phyloP scores from a whole-genome alignment of 2,888 invertebrate genomes.

The Callyntrura guangdongensis region DNA sequence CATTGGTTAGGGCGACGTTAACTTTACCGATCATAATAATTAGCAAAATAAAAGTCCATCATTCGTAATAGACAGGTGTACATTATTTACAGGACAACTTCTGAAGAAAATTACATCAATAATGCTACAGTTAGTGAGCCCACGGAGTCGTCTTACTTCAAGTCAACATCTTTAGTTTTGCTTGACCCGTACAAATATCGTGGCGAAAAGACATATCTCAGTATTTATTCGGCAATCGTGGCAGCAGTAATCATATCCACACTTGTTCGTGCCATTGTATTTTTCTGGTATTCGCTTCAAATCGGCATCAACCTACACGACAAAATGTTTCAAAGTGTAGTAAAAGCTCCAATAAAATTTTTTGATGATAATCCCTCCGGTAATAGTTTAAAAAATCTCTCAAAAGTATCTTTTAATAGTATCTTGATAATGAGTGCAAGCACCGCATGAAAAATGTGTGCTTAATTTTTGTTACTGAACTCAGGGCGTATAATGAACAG shows the following conservation, averaged over 20 bases:
- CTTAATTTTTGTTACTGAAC: slow-evolving; percentile 61
- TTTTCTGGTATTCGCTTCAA: slow-evolving; percentile 86
- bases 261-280: slow-evolving; percentile 86
- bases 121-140: slow-evolving; percentile 6
- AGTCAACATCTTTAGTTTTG: slow-evolving; percentile 66
- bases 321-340: slow-evolving; percentile 87
- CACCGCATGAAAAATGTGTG: not conserved
- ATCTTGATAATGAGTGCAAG: not conserved
- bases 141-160: slow-evolving; percentile 51
- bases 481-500: slow-evolving; percentile 87
- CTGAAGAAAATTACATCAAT: slow-evolving; percentile 66
- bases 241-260: slow-evolving; percentile 85
- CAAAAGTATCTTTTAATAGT: not conserved
- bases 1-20: slow-evolving; percentile 79
- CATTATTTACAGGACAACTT: slow-evolving; percentile 64
- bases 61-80: no score
- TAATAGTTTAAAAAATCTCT: slow-evolving; percentile 25
- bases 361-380: slow-evolving; percentile 82
- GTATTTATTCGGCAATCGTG: slow-evolving; percentile 86
- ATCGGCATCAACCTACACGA: slow-evolving; percentile 87
- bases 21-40: no score
- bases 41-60: no score
- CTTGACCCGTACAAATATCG: slow-evolving; percentile 61
- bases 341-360: slow-evolving; percentile 86
- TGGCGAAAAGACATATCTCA: slow-evolving; percentile 85